These are phyloP conservation scores for Zoroaster sp. DNA, from an alignment of 53 echinoderm and acorn worm genomes.

Conservation along the genomic window DNA sequence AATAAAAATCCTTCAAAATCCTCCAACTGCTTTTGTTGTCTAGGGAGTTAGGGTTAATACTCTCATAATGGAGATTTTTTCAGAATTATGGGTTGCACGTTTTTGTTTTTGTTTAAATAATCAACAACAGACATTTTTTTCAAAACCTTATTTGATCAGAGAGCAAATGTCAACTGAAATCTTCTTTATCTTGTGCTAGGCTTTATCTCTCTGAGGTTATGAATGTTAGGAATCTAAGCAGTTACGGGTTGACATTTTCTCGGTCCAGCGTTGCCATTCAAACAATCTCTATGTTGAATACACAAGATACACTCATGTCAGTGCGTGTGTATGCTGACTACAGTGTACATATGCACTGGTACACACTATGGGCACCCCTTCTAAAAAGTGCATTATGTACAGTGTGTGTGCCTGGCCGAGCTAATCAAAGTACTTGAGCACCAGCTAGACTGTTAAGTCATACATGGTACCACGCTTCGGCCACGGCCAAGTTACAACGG, in stretches of 20 bases:
- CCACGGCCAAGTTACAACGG: constrained; percentile 19
- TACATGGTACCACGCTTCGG: background rate
- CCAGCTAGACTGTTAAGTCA: background rate
- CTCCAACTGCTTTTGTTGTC: too few relatives aligned
- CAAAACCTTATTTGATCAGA: background rate
- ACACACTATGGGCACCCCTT: background rate
- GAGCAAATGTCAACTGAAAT: background rate
- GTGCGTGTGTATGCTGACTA: background rate
- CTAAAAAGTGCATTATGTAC: constrained; percentile 38
- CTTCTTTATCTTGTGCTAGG: background rate
- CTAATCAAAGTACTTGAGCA: constrained; percentile 14
- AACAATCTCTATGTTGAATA: background rate
- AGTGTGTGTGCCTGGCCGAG: too few relatives aligned
- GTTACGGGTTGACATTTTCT: background rate
- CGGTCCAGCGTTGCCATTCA: background rate
- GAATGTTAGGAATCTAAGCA: background rate
- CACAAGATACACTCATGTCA: background rate
- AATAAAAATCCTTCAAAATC: too few relatives aligned
- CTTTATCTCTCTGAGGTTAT: background rate
- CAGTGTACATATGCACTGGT: background rate
- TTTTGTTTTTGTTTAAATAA: background rate
- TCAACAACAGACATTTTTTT: background rate
- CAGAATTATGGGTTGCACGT: background rate
- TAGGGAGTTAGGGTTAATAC: too few relatives aligned
- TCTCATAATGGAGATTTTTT: too few relatives aligned